These are phyloP conservation scores for Caiman crocodilus DNA, from an alignment of 2,797 vertebrate species.

Conservation along the genomic window DNA sequence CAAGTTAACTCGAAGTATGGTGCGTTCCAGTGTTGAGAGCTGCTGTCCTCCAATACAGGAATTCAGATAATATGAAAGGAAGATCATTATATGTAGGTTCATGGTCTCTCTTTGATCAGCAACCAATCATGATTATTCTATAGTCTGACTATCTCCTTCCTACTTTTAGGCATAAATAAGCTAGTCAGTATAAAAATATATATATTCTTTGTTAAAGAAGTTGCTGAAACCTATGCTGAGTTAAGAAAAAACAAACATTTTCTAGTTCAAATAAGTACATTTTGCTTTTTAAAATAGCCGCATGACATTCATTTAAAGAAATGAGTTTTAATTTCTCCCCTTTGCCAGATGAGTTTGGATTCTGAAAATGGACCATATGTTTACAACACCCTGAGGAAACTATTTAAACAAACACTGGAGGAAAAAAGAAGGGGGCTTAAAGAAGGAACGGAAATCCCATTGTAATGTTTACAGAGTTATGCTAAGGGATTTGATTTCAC, in stretches of 20 bases:
- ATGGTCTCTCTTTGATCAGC: not conserved
- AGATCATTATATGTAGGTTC: not conserved
- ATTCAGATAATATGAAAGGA: not conserved
- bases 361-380: conserved; percentile 84
- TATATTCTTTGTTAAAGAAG: not conserved
- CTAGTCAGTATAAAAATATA: not conserved
- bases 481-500: not conserved
- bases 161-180: not conserved
- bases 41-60: not conserved
- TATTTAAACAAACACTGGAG: conserved; percentile 87
- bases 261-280: not conserved
- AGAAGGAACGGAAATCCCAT: conserved; percentile 72
- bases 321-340: conserved; percentile 53
- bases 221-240: not conserved
- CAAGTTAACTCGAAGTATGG: not conserved
- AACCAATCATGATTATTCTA: not conserved
- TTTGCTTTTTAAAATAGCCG: conserved; percentile 13
- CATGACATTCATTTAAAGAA: conserved; percentile 9
- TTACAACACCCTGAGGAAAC: conserved; percentile 86
- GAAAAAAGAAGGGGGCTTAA: conserved; percentile 83
- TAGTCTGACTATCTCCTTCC: not conserved
- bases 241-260: not conserved
- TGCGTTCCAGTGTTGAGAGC: not conserved
- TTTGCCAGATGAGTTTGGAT: conserved; percentile 83
- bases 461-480: conserved; percentile 53